A percentile compares a stretch with the other conserved stretches of the same genome.
phyloP scores from a whole-genome alignment of 2,113 vertebrate species.

The Gallinago jamesoni region DNA sequence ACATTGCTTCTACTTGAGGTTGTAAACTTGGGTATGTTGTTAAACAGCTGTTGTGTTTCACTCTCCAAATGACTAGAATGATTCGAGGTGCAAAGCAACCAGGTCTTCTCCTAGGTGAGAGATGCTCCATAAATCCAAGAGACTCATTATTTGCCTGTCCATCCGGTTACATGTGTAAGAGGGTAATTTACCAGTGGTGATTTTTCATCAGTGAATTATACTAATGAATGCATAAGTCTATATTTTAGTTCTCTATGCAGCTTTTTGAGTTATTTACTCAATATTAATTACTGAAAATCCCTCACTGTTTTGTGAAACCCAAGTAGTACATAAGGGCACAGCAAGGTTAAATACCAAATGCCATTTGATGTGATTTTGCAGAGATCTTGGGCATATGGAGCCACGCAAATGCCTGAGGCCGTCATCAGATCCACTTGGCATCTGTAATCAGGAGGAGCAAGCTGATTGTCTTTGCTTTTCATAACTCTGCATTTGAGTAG shows the following conservation, averaged over 20 bases:
- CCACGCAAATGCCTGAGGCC: background rate
- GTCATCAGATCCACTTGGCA: background rate
- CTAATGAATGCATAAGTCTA: background rate
- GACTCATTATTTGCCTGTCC: background rate
- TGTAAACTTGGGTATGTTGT: background rate
- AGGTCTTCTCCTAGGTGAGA: background rate
- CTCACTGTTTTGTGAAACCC: background rate
- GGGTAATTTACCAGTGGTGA: background rate
- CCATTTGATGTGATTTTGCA: background rate
- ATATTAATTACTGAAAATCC: background rate
- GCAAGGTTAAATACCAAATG: background rate
- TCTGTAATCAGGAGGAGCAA: background rate
- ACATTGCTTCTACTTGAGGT: background rate
- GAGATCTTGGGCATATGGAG: slow-evolving; percentile 4
- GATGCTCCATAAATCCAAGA: background rate
- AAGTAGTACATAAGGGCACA: background rate
- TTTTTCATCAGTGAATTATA: background rate
- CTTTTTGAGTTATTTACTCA: background rate
- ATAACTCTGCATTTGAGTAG: background rate
- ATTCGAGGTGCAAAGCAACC: background rate
- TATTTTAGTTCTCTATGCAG: background rate
- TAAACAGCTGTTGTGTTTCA: background rate
- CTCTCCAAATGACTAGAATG: background rate
- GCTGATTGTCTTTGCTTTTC: slow-evolving; percentile 19
- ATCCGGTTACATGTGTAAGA: background rate